Base-by-base conservation (phyloP, 2,888 invertebrate species). In the Quadroppia sp. region DNA sequence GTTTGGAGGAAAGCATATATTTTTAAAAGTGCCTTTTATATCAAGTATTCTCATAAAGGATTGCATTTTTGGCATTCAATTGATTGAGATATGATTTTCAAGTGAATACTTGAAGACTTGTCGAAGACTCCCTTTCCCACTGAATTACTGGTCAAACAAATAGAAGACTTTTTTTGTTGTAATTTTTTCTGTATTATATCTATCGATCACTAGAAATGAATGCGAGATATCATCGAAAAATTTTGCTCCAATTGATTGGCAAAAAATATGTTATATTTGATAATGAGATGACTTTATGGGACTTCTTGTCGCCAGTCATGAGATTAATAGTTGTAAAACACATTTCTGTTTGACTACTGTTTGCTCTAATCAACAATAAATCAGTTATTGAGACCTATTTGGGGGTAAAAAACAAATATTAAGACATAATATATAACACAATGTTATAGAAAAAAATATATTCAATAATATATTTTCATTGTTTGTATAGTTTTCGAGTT, bases 181-280 rank as follows among this genome's bases (percentile, higher is more conserved):
- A 11, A 9, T 50, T 6, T 17, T 50, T 11, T 50, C 17, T 11
- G n/a, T 11, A n/a, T n/a, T 6, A 50, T 6, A 11, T n/a, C 17
- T 50, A 20, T 20, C 20, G 17, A 17, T 50, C 11, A 50, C 20
- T 20, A 17, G 50, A 6, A 11, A 17, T 11, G 50, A 50, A 50
- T n/a, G 17, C 17, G 6, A 50, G 17, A n/a, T n/a, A n/a, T n/a
- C n/a, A n/a, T n/a, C n/a, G 6, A 17, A 17, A 17, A 50, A 17
- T 50, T 50, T 50, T 50, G 50, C 17, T 50, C 50, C 20, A 50
- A 50, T 50, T 50, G 50, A 50, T 50, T n/a, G 50, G n/a, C n/a
- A n/a, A n/a, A n/a, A 50, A 50, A 50, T 50, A 50, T 20, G 20
- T 11, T n/a, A 50, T 50, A 6, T 50, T 6, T 11, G 50, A 50